Conservation (phyloP, 2,113 vertebrate species). For the Vulpes ferrilata region DNA sequence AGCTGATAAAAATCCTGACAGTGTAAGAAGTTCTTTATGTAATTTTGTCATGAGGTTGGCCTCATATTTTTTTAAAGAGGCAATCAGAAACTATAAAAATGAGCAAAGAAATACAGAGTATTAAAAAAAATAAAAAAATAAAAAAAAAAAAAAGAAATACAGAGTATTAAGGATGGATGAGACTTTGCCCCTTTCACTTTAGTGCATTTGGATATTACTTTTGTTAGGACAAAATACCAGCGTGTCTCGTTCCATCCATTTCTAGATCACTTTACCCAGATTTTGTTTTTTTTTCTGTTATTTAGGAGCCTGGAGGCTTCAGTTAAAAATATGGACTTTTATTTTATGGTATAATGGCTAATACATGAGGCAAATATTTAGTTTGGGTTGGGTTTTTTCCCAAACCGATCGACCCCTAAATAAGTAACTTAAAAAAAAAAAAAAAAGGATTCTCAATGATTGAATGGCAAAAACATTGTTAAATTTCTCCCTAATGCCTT, state of each 20-base stretch:
- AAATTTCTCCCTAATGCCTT: not conserved
- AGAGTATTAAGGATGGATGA: not conserved
- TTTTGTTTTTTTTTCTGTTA: constrained; percentile 53
- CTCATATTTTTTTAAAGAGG: not conserved
- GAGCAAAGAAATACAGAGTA: not conserved
- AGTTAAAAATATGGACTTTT: constrained; percentile 47
- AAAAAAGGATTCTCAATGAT: not conserved
- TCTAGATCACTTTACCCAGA: not conserved
- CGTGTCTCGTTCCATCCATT: not conserved
- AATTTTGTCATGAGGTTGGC: not conserved
- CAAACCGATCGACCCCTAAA: constrained; percentile 49
- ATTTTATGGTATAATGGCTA: not conserved
- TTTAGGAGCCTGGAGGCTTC: constrained; percentile 13
- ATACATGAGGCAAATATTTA: constrained; percentile 39
- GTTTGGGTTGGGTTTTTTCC: not conserved
- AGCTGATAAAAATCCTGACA: not conserved
- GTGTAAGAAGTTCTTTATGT: not conserved
- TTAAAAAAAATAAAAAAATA: too few species aligned
- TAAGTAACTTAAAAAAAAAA: not conserved
- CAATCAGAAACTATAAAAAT: not conserved
- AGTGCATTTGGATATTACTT: not conserved
- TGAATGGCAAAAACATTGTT: constrained; percentile 36
- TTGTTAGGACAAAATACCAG: not conserved
- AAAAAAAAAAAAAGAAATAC: not conserved
- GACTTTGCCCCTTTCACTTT: not conserved